phyloP scores from a whole-genome alignment of 2,888 invertebrate genomes.

The Morpho achilles region DNA sequence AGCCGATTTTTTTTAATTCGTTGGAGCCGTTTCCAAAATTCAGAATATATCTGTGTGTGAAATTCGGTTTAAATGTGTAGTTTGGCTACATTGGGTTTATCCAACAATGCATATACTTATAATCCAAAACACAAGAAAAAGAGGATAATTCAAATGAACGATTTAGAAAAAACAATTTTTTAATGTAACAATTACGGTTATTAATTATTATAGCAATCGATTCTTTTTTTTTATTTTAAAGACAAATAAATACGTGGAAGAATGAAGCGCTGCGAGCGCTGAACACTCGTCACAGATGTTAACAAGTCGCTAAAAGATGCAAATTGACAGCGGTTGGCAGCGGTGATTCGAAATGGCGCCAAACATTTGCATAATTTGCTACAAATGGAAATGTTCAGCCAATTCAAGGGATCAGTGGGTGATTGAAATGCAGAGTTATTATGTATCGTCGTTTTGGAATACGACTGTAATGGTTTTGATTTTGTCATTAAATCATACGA shows the following conservation, averaged over 20 bases:
- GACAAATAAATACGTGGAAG: slow-evolving; percentile 11
- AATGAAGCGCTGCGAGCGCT: slow-evolving; percentile 39
- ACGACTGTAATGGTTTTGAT: slow-evolving; percentile 18
- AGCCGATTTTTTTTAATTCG: no score
- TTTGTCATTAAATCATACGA: neutral
- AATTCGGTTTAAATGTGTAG: no score
- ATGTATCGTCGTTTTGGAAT: slow-evolving; percentile 37
- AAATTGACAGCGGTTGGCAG: slow-evolving; percentile 71
- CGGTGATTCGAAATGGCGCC: slow-evolving; percentile 70
- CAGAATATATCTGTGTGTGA: no score
- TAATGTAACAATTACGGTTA: no score
- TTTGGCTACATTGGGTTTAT: no score
- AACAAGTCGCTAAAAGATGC: slow-evolving; percentile 69
- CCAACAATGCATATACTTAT: no score
- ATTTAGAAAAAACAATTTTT: no score
- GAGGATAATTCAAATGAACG: no score
- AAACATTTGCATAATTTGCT: slow-evolving; percentile 67
- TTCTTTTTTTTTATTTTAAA: no score
- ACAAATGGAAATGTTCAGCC: slow-evolving; percentile 52
- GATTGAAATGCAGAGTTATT: slow-evolving; percentile 49
- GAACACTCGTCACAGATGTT: slow-evolving; percentile 37
- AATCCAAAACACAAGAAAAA: no score
- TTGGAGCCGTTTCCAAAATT: no score
- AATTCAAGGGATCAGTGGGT: slow-evolving; percentile 46
- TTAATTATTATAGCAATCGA: no score